Conservation (phyloP, 2,888 invertebrate species). For the Heliconius cydno region DNA sequence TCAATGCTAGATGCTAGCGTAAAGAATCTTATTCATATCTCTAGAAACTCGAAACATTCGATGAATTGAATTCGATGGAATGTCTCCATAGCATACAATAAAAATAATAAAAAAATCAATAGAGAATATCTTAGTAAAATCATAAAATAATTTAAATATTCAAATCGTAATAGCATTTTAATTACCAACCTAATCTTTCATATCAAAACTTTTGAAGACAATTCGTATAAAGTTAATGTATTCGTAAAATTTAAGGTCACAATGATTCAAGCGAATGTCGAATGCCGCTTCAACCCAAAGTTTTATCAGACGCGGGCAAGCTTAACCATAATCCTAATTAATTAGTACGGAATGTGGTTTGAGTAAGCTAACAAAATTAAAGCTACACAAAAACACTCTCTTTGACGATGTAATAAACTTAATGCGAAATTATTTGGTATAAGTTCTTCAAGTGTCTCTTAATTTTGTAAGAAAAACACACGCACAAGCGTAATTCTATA, state of each 20-base stretch:
- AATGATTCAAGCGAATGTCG: slow-evolving; percentile 58
- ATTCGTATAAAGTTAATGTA: slow-evolving; percentile 58
- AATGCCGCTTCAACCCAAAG: slow-evolving; percentile 61
- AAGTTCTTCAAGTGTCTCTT: neutral
- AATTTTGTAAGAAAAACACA: neutral
- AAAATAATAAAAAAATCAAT: too few species aligned
- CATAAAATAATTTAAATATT: neutral
- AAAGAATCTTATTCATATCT: too few species aligned
- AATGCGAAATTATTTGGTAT: slow-evolving; percentile 52
- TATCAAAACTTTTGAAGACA: slow-evolving; percentile 59
- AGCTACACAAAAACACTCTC: slow-evolving; percentile 58
- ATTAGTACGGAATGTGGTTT: slow-evolving; percentile 70
- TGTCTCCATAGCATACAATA: too few species aligned
- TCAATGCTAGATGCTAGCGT: too few species aligned
- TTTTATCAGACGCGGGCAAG: slow-evolving; percentile 71
- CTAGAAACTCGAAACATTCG: too few species aligned
- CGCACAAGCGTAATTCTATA: too few species aligned
- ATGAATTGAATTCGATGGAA: too few species aligned
- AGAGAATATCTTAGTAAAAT: neutral
- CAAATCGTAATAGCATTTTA: neutral
- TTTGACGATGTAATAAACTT: slow-evolving; percentile 45
- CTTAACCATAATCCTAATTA: slow-evolving; percentile 75
- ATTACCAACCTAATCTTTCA: slow-evolving; percentile 55
- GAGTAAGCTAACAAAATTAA: slow-evolving; percentile 55
- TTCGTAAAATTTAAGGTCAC: slow-evolving; percentile 64